phyloP scores from a whole-genome alignment of 1,140 invertebrate genomes.

The Heliconius congener region DNA sequence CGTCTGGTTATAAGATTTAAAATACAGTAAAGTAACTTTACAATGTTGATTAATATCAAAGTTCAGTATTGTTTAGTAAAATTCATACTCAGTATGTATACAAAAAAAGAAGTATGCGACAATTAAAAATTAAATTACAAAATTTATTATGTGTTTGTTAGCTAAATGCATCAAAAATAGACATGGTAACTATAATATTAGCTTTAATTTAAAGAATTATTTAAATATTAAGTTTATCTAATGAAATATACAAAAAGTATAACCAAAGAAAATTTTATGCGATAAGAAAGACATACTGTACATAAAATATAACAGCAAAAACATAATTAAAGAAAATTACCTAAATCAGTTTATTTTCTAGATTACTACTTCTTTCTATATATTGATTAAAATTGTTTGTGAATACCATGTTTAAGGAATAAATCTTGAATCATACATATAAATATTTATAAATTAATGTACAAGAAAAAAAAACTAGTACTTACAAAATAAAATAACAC shows the following conservation, averaged over 20 bases:
- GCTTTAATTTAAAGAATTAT: background rate
- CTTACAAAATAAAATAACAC: background rate
- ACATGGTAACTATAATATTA: background rate
- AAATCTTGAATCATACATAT: too few species aligned
- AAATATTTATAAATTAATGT: too few species aligned
- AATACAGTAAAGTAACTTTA: background rate
- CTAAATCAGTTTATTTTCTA: too few species aligned
- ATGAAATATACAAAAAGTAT: background rate
- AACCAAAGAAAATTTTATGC: background rate
- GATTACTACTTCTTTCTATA: too few species aligned
- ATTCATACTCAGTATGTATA: background rate
- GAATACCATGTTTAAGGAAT: too few species aligned
- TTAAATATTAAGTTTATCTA: background rate
- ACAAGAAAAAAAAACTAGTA: background rate
- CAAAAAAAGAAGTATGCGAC: background rate
- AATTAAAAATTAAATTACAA: background rate
- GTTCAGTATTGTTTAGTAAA: too few species aligned
- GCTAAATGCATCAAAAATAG: conserved; percentile 1
- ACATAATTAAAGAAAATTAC: too few species aligned
- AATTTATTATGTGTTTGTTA: background rate
- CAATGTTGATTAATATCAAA: too few species aligned
- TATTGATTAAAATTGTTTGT: too few species aligned
- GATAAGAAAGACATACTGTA: background rate
- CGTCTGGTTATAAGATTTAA: background rate
- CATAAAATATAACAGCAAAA: too few species aligned